Conservation (phyloP, 1,140 invertebrate species). For the Ditylenchus dipsaci region DNA sequence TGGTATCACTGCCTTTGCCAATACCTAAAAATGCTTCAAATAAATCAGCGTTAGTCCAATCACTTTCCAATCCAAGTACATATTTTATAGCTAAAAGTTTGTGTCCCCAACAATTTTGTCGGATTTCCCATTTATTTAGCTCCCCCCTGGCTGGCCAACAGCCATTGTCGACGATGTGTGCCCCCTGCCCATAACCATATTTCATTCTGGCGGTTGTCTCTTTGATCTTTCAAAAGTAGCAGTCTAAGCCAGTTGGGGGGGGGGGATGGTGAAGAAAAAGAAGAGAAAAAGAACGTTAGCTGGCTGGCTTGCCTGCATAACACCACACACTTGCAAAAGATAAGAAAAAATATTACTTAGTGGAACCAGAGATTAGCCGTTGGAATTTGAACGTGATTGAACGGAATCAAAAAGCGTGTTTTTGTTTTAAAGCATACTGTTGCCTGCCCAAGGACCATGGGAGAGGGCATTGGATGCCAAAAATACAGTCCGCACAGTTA, state of each 20-base stretch:
- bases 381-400: no score
- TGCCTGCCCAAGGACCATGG: no score
- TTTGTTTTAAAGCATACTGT: no score
- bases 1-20: slow-evolving; percentile 26
- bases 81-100: not conserved
- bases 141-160: not conserved
- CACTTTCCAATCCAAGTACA: not conserved
- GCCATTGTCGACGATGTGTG: slow-evolving; percentile 10
- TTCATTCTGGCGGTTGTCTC: slow-evolving; percentile 30
- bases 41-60: not conserved
- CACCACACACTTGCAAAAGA: not conserved
- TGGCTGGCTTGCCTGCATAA: not conserved
- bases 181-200: slow-evolving; percentile 38
- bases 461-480: no score
- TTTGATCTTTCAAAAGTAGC: slow-evolving; percentile 30
- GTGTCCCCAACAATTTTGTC: not conserved
- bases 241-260: slow-evolving; percentile 5
- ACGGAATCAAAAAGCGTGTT: no score
- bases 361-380: no score
- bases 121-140: not conserved
- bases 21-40: slow-evolving; percentile 9
- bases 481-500: no score
- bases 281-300: not conserved
- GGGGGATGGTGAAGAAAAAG: not conserved
- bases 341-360: not conserved